Base-by-base conservation (phyloP, 2,797 vertebrate genomes). In the Hyperoplus lanceolatus region DNA sequence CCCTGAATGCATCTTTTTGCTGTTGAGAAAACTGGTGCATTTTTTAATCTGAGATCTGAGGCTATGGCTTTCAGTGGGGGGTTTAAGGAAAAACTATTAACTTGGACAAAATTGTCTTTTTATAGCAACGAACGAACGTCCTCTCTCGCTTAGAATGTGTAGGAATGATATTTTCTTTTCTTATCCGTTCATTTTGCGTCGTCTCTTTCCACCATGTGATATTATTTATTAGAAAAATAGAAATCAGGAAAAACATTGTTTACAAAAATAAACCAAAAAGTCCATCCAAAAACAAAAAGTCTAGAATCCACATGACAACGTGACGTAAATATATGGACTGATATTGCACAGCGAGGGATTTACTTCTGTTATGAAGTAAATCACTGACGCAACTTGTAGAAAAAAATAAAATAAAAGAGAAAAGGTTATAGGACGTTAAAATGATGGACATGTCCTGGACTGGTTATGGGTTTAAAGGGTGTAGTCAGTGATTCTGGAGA, bases 181-280 rank as follows among this genome's bases (percentile, higher is more conserved):
- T 63, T 58, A 0, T 87, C 58, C 48, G 49, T 80, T 29, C 29
- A 29, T 29, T 29, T 29, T 29, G 29, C 29, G 29, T 29, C 29
- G 29, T 29, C 29, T 29, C 75, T 66, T 70, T 38, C 74, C 21
- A 39, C 82, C 43, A 9, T 75, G 29, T 29, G 29, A 29, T 57
- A 45, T 80, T 39, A 41, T 77, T 90, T 29, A 0, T 92, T 94
- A 95, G 90, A 95, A 95, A 96, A 95, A 96, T 95, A 94, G 74
- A 94, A 93, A 93, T 93, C 84, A 93, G 91, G 90, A 89, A 89
- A 29, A 92, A 92, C 80, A 75, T 88, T 21, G 4, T 93, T 29
- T 94, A 93, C 83, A 94, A 95, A 96, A 95, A 95, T 95, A 95
- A 94, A 92, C 62, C 71, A 73, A 90, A 89, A 87, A 77, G 77